phyloP scores from a whole-genome alignment of 2,797 vertebrate genomes.

The Psittacula echo region DNA sequence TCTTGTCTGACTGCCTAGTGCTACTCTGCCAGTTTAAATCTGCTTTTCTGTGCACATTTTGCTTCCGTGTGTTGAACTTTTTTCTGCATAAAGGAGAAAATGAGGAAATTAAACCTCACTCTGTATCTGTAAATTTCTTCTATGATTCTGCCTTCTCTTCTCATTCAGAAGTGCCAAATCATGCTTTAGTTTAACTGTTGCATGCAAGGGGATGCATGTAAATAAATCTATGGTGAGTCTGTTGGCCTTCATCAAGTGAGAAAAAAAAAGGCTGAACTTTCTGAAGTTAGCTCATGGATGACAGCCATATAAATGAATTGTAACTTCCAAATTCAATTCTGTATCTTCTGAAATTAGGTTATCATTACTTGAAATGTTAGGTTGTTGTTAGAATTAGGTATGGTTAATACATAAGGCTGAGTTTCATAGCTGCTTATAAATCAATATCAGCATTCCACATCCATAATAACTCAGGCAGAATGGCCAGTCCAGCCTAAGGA shows the following conservation, averaged over 20 bases:
- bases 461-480: neutral
- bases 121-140: neutral
- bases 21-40: neutral
- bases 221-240: neutral
- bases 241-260: neutral
- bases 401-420: neutral
- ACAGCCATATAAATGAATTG: neutral
- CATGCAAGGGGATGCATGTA: neutral
- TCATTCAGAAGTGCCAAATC: neutral
- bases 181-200: neutral
- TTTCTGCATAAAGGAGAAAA: neutral
- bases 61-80: neutral
- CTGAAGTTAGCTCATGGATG: neutral
- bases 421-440: neutral
- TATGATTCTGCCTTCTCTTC: neutral
- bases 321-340: neutral
- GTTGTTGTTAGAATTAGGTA: neutral
- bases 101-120: neutral
- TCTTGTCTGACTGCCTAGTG: neutral
- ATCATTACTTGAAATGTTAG: neutral
- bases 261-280: neutral
- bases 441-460: accelerated
- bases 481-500: neutral
- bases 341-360: neutral
- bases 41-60: neutral